phyloP scores from a whole-genome alignment of 2,888 invertebrate genomes.

The Ophion costatus region DNA sequence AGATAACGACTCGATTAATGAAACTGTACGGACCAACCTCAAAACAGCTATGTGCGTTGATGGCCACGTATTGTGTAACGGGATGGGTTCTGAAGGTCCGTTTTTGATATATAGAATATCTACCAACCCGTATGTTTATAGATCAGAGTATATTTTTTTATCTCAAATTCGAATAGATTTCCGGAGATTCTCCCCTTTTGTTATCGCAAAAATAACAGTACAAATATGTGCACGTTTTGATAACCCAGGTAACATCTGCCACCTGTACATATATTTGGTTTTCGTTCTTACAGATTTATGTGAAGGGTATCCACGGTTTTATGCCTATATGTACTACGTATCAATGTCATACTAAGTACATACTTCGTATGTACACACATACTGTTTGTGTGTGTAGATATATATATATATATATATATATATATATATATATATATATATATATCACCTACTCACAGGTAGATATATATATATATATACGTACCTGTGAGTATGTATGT shows the following conservation, averaged over 20 bases:
- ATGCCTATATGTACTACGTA: neutral
- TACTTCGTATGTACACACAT: neutral
- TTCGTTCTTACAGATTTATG: conserved; percentile 15
- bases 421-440: neutral
- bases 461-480: no score
- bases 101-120: no score
- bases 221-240: conserved; percentile 23
- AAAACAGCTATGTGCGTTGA: no score
- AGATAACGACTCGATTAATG: no score
- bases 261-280: conserved; percentile 27
- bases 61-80: no score
- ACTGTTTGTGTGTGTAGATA: neutral
- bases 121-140: neutral
- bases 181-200: conserved; percentile 8
- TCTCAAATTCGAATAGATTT: neutral
- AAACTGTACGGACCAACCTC: no score
- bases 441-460: no score
- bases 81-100: no score
- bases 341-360: neutral
- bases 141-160: neutral
- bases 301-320: neutral
- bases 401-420: no score
- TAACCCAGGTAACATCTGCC: conserved; percentile 19
- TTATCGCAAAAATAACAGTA: conserved; percentile 21
- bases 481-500: neutral